phyloP scores from a whole-genome alignment of 2,797 vertebrate species.

The Zenarchopterus dispar region DNA sequence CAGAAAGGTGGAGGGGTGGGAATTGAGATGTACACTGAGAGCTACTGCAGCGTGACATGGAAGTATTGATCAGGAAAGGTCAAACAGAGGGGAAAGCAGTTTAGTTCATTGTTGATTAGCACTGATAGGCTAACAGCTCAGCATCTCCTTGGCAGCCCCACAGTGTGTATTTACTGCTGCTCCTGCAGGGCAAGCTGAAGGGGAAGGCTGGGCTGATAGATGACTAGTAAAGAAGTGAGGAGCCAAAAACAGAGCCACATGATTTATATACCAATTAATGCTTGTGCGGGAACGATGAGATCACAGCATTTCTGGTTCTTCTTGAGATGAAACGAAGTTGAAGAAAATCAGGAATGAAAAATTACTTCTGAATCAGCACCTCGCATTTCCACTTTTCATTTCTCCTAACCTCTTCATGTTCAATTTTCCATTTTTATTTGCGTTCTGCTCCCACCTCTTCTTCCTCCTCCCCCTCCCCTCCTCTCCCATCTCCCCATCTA shows the following conservation, averaged over 20 bases:
- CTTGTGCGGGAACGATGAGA: slow-evolving; percentile 19
- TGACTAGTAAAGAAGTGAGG: slow-evolving; percentile 26
- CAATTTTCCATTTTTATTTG: slow-evolving; percentile 11
- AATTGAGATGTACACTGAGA: slow-evolving; percentile 33
- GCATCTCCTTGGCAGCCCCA: slow-evolving; percentile 19
- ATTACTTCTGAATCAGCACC: slow-evolving; percentile 11
- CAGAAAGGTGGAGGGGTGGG: neutral
- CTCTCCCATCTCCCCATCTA: slow-evolving; percentile 33
- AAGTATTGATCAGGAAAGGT: slow-evolving; percentile 63
- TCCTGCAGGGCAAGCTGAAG: slow-evolving; percentile 30
- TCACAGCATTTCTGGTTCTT: neutral
- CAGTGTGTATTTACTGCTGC: slow-evolving; percentile 46
- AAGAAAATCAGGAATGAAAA: neutral
- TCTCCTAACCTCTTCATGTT: slow-evolving; percentile 12
- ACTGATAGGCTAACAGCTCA: slow-evolving; percentile 43
- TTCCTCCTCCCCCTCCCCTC: slow-evolving; percentile 12
- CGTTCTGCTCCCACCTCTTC: slow-evolving; percentile 4
- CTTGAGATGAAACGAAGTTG: slow-evolving; percentile 5
- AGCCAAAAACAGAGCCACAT: slow-evolving; percentile 17
- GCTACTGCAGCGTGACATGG: slow-evolving; percentile 28
- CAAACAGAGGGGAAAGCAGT: slow-evolving; percentile 62
- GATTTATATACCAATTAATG: slow-evolving; percentile 51
- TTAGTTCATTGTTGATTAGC: slow-evolving; percentile 67
- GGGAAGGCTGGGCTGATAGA: slow-evolving; percentile 29
- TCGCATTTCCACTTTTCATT: slow-evolving; percentile 2